A percentile compares a stretch with the other conserved stretches of the same genome.
Conservation (phyloP, 1,140 invertebrate genomes). For the Drosophila orena region DNA sequence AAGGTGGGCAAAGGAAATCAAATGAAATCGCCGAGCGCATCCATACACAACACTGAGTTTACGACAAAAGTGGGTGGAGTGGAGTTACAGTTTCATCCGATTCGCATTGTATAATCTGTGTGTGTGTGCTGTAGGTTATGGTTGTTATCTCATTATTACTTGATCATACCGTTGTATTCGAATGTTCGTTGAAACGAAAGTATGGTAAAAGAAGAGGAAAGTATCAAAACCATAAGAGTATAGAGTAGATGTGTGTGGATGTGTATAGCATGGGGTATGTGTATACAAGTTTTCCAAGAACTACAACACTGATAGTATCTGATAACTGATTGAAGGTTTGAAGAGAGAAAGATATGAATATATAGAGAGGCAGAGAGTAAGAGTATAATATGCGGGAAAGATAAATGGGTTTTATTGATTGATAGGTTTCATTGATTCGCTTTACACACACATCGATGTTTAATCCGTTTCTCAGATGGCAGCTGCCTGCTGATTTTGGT, state of each 20-base stretch:
- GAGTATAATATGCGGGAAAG: constrained; percentile 55
- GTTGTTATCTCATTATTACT: constrained; percentile 38
- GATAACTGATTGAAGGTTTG: constrained; percentile 60
- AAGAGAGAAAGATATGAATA: constrained; percentile 39
- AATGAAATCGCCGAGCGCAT: constrained; percentile 48
- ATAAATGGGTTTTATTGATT: constrained; percentile 50
- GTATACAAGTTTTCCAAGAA: constrained; percentile 45
- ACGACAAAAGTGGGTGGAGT: constrained; percentile 27
- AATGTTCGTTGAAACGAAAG: constrained; percentile 28
- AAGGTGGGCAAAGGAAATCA: constrained; percentile 31
- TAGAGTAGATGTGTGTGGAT: constrained; percentile 9
- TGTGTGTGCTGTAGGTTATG: constrained; percentile 25
- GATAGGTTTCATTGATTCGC: constrained; percentile 31
- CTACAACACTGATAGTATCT: constrained; percentile 67
- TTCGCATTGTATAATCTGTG: constrained; percentile 11
- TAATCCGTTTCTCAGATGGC: constrained; percentile 17
- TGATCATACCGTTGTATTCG: constrained; percentile 32
- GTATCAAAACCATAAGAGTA: constrained; percentile 28
- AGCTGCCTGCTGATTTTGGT: constrained; percentile 18
- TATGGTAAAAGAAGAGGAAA: constrained; percentile 26
- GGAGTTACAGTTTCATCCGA: constrained; percentile 22
- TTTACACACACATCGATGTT: constrained; percentile 61
- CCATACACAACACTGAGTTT: constrained; percentile 54
- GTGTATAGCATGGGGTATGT: constrained; percentile 14
- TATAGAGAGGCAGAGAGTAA: constrained; percentile 48